A percentile compares a stretch with the other conserved stretches of the same genome.
These are phyloP conservation scores for Trachythela sp. DNA, from an alignment of 64 coral and sea anemone genomes.

Conservation along the genomic window DNA sequence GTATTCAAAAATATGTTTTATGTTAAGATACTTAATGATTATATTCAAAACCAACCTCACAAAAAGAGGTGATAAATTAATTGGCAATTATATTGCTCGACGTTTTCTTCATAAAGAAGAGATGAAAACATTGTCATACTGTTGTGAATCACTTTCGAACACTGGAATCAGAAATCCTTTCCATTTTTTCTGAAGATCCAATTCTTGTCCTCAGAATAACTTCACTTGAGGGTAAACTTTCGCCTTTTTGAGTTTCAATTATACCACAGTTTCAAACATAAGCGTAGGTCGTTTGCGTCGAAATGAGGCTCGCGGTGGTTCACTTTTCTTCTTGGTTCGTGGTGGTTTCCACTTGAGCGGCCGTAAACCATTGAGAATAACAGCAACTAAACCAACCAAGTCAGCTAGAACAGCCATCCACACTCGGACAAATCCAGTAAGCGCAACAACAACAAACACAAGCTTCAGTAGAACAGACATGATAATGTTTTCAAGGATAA, in stretches of 20 bases:
- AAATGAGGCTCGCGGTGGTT: neutral
- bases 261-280: slow-evolving; percentile 1
- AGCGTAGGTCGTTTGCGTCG: neutral
- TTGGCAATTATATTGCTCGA: neutral
- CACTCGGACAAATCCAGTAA: slow-evolving; percentile 56
- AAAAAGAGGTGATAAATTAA: neutral
- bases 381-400: slow-evolving; percentile 67
- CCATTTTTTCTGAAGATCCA: neutral
- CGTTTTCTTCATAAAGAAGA: neutral
- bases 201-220: neutral
- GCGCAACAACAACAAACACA: slow-evolving; percentile 61
- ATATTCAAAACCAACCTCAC: neutral
- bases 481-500: slow-evolving; percentile 70
- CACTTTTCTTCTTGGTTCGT: neutral
- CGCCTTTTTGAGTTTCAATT: too few species aligned
- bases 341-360: slow-evolving; percentile 69
- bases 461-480: slow-evolving; percentile 78
- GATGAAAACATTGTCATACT: too few species aligned
- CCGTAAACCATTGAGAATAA: slow-evolving; percentile 80
- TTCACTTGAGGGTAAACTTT: too few species aligned
- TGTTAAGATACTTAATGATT: neutral
- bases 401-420: slow-evolving; percentile 94
- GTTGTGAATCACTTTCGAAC: neutral
- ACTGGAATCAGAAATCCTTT: neutral
- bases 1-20: neutral